phyloP scores from a whole-genome alignment of 2,888 invertebrate genomes.

The Philopedon plagiatum region DNA sequence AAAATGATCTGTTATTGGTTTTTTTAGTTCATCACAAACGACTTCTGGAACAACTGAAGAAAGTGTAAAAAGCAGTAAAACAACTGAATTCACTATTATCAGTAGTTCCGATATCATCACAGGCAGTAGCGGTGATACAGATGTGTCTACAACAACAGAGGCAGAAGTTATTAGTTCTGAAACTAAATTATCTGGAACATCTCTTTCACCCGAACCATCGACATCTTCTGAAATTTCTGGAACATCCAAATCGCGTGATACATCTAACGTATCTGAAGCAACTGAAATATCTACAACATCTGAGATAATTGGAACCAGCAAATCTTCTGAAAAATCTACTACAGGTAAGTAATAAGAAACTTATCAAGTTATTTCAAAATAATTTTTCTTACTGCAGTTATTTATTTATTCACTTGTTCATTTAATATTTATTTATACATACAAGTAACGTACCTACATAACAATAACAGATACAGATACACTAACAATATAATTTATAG shows the following conservation, averaged over 20 bases:
- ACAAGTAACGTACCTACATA: too few relatives aligned
- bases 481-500: too few relatives aligned
- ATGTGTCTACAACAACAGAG: constrained; percentile 22
- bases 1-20: not conserved
- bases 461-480: too few relatives aligned
- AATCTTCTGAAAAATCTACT: constrained; percentile 35
- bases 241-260: not conserved
- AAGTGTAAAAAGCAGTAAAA: not conserved
- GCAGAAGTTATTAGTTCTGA: not conserved
- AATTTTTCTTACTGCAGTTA: not conserved
- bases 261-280: constrained; percentile 12
- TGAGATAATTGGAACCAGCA: constrained; percentile 14
- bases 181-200: not conserved
- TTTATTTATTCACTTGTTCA: constrained; percentile 13
- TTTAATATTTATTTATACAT: not conserved
- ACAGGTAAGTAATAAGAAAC: not conserved
- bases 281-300: constrained; percentile 22
- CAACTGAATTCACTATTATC: not conserved
- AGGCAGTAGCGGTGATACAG: not conserved
- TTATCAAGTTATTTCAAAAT: too few relatives aligned
- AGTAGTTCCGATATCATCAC: constrained; percentile 29
- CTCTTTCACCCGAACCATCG: not conserved
- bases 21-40: not conserved
- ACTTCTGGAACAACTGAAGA: not conserved
- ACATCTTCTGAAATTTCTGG: not conserved